Percentiles rank a stretch among this genome's conserved stretches.
Evolutionary conservation across 2,888 invertebrate species (phyloP).

Genomic region (Camponotus fellah): DNA sequence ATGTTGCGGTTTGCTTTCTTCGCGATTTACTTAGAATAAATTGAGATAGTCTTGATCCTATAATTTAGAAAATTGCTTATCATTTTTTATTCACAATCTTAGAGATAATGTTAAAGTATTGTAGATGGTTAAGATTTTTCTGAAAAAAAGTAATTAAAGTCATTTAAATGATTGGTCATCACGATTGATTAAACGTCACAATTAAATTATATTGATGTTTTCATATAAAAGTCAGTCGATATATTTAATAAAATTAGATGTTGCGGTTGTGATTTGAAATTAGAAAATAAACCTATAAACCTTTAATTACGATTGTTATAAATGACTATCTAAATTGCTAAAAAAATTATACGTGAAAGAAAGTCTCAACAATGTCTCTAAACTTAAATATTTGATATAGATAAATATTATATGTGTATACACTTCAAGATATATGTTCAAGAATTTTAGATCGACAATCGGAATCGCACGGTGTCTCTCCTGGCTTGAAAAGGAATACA

Average conservation of each 20-base stretch:
- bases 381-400: neutral
- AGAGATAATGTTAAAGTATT: neutral
- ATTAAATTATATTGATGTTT: neutral
- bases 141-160: neutral
- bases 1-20: neutral
- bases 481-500: constrained; percentile 12
- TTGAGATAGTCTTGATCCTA: neutral
- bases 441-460: too few relatives aligned
- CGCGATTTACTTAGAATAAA: neutral
- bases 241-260: neutral
- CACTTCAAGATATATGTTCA: neutral
- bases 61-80: neutral
- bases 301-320: neutral
- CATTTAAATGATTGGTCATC: neutral
- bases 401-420: neutral
- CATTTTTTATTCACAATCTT: neutral
- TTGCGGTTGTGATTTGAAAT: neutral
- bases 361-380: neutral
- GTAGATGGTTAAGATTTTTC: neutral
- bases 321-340: neutral
- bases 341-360: neutral
- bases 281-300: neutral
- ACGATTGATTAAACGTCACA: neutral
- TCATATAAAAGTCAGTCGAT: neutral
- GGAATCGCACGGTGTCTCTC: constrained; percentile 32